Percentiles rank a stretch among this genome's conserved stretches.
These are phyloP conservation scores for Temnothorax longispinosus DNA, from an alignment of 1,140 invertebrate genomes.

Conservation along the genomic window DNA sequence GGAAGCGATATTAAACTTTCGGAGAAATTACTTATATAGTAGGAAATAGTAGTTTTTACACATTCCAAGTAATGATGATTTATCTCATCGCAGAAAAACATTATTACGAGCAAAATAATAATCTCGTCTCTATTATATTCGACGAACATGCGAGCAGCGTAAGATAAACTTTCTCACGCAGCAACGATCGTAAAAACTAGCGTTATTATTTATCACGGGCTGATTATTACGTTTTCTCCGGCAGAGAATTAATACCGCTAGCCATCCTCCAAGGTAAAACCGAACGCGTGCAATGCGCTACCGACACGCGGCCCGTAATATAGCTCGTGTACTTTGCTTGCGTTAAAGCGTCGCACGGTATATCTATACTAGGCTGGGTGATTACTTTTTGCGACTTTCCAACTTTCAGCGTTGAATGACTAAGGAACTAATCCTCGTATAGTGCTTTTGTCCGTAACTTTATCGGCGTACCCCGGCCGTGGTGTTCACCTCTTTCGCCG, in stretches of 20 bases:
- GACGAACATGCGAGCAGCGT: constrained; percentile 39
- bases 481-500: neutral
- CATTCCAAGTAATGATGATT: constrained; percentile 21
- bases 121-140: constrained; percentile 38
- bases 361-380: constrained; percentile 1
- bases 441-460: neutral
- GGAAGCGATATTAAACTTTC: neutral
- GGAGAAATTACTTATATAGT: neutral
- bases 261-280: constrained; percentile 18
- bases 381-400: constrained; percentile 37
- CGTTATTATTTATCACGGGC: constrained; percentile 46
- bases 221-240: constrained; percentile 55
- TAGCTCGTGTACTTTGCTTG: neutral
- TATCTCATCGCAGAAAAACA: neutral
- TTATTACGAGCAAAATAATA: constrained; percentile 31
- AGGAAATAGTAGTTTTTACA: neutral
- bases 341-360: constrained; percentile 28
- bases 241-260: constrained; percentile 30
- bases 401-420: constrained; percentile 25
- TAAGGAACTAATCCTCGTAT: constrained; percentile 19
- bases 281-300: constrained; percentile 14
- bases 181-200: constrained; percentile 36
- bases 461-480: neutral
- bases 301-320: constrained; percentile 5
- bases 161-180: constrained; percentile 56